These are phyloP conservation scores for Semicossyphus pulcher DNA, from an alignment of 2,113 vertebrate species.

Conservation along the genomic window DNA sequence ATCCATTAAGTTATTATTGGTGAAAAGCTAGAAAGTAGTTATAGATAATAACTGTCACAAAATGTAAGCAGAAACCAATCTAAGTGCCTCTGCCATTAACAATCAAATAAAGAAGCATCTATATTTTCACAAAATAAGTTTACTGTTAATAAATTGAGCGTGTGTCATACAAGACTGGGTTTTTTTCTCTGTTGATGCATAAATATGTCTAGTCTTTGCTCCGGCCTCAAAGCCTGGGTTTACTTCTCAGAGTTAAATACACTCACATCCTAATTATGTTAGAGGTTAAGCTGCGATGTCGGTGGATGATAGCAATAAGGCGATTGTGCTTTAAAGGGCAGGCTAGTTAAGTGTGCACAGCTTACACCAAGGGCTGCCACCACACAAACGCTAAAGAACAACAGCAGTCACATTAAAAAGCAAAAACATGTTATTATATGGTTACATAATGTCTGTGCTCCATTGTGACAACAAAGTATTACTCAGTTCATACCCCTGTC, in stretches of 20 bases:
- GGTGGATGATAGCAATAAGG: conserved; percentile 40
- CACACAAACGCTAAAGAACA: conserved; percentile 12
- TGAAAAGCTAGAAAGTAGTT: no score
- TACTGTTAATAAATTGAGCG: no score
- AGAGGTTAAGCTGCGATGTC: conserved; percentile 49
- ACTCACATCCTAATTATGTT: conserved; percentile 46
- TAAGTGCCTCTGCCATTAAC: no score
- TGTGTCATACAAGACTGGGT: no score
- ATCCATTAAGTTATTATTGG: background rate
- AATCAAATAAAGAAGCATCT: background rate
- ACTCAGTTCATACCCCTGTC: background rate
- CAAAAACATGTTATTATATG: background rate
- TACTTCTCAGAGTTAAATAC: conserved; percentile 35
- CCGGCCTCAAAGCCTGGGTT: background rate
- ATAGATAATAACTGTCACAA: background rate
- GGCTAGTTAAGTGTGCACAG: background rate
- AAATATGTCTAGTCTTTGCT: conserved; percentile 7
- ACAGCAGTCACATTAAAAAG: background rate
- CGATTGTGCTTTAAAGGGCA: conserved; percentile 38
- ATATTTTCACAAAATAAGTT: background rate
- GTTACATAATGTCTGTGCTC: background rate
- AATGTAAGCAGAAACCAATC: no score
- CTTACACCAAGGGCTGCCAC: background rate
- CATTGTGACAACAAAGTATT: background rate
- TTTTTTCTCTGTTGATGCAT: background rate